Base-by-base conservation (phyloP, 1,140 invertebrate genomes). In the Drosophila fuyamai region DNA sequence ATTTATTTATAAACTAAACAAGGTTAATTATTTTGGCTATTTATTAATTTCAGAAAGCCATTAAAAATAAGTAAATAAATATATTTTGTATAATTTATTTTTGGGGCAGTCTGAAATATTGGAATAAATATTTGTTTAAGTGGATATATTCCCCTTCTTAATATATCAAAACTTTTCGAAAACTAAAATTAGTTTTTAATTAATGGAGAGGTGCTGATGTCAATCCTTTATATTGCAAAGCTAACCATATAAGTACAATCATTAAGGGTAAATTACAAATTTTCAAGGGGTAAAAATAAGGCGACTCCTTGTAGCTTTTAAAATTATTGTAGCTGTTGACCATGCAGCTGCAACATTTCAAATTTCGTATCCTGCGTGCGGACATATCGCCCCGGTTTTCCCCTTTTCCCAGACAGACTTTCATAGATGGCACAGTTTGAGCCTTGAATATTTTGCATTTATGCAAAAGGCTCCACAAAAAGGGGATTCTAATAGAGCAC, bases 381-480 rank as follows among this genome's bases (percentile, higher is more conserved):
- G 72, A 76, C 81, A 83, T 72, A 76, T 82, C 55, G 74, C 77
- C 38, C 14, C 59, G 36, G 57, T 35, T 35, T 18, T n/a, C 46
- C 16, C 40, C 35, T 13, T 13, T 48, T 62, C 41, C 35, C 65
- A 83, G 60, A 59, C 66, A 72, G 76, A 79, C 72, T 79, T 72
- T 61, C 58, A 62, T 63, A 18, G 66, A 72, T 76, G 58, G 76
- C 78, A 81, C 65, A 85, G 74, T 85, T 80, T 78, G 77, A 85
- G 81, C 81, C 81, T 74, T 66, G 78, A 76, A 78, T 85, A 84
- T 81, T 85, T 81, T 85, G 78, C 81, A 85, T 85, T 85, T 85
- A 85, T 85, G 77, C 81, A 81, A 81, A 75, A 81, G 57, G 63
- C 67, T 50, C 8, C 29, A 38, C 66, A 48, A 62, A 58, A 36